phyloP scores from a whole-genome alignment of 2,888 invertebrate genomes.

The Lasioglossum figueresi region DNA sequence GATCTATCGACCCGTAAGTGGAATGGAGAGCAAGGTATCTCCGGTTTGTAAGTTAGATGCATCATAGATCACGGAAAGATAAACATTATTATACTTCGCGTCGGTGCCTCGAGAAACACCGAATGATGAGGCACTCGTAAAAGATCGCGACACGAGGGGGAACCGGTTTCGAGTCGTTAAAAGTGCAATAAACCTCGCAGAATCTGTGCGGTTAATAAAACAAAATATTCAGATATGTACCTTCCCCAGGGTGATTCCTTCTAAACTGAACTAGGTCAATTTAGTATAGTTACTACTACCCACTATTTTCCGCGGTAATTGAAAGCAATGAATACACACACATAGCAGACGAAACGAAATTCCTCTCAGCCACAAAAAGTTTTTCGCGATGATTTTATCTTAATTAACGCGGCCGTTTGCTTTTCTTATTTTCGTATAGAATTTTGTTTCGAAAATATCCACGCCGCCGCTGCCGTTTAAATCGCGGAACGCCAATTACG shows the following conservation, averaged over 20 bases:
- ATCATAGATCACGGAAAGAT: conserved; percentile 56
- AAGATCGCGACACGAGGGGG: conserved; percentile 47
- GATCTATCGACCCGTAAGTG: conserved; percentile 61
- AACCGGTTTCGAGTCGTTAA: conserved; percentile 54
- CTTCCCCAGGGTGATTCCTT: conserved; percentile 32
- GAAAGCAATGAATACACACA: not conserved
- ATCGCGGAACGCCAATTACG: not conserved
- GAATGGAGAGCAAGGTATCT: conserved; percentile 57
- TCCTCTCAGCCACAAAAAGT: not conserved
- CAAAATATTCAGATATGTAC: conserved; percentile 59
- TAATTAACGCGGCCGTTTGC: not conserved
- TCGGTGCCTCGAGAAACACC: conserved; percentile 60
- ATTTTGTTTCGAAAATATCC: not conserved
- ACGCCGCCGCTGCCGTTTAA: not conserved
- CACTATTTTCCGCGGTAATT: not conserved
- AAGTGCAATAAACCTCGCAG: conserved; percentile 56
- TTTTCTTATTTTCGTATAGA: not conserved
- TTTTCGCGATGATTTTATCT: not conserved
- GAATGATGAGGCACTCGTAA: conserved; percentile 63
- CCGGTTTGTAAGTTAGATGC: conserved; percentile 27
- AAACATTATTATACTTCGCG: conserved; percentile 66
- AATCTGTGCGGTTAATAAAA: conserved; percentile 57
- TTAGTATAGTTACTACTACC: not conserved
- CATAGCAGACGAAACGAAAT: not conserved
- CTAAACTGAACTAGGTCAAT: conserved; percentile 31